phyloP scores from a whole-genome alignment of 37 sponge, comb jelly and placozoan genomes.

The Cladorhizidae sp. region DNA sequence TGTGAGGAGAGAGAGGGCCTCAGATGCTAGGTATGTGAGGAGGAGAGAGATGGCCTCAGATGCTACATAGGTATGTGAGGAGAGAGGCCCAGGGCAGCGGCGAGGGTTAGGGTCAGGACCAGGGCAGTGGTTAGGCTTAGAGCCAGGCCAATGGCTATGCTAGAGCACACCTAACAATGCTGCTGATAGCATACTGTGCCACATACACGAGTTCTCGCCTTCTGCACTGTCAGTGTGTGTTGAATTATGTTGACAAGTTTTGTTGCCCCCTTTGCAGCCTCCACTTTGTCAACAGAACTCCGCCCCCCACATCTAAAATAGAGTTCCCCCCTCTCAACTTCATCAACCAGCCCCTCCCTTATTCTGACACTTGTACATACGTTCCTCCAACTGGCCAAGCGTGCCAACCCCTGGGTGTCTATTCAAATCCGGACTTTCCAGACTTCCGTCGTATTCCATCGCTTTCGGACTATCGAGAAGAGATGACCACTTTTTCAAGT shows the following conservation, averaged over 20 bases:
- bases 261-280: conserved; percentile 5
- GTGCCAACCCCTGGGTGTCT: not conserved
- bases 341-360: conserved; percentile 9
- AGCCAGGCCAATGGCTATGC: no score
- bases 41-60: no score
- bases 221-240: no score
- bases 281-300: conserved; percentile 22
- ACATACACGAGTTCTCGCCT: no score
- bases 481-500: conserved; percentile 40
- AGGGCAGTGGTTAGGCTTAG: no score
- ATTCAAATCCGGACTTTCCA: not conserved
- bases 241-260: not conserved
- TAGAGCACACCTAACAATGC: no score
- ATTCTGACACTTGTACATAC: not conserved
- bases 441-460: conserved; percentile 18
- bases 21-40: no score
- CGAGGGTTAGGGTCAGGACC: no score
- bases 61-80: no score
- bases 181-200: no score
- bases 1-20: no score
- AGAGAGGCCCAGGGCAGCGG: no score
- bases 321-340: conserved; percentile 10
- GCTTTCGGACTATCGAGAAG: conserved; percentile 17
- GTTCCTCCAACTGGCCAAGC: not conserved
- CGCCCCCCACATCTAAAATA: conserved; percentile 35